Base-by-base conservation (phyloP, 2,797 vertebrate species). In the Phylloscopus collybita region DNA sequence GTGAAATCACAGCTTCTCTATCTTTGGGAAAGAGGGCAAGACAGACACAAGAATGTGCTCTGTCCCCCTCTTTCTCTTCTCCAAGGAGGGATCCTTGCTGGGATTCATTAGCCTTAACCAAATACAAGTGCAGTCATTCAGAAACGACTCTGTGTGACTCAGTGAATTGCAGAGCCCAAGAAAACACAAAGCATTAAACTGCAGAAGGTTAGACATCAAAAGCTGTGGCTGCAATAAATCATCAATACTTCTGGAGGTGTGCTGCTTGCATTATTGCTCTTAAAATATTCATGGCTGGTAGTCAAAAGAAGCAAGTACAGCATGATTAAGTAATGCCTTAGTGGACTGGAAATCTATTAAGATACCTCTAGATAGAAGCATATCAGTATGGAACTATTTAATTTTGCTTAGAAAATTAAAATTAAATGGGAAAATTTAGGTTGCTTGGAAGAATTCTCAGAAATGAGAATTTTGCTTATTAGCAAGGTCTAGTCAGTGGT, bases 221-320 rank as follows among this genome's bases (percentile, higher is more conserved):
- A 67, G 59, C 2, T 82, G 71, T 73, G 73, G 67, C 53, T 88
- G 25, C 53, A 84, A 50, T 42, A 71, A 83, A 13, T 5, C 14
- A 90, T 88, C 93, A 29, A 64, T 94, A 53, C 27, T 71, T 76
- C 57, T 71, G 51, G 61, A 92, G 67, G 79, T 80, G 54, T 86
- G 64, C 74, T 89, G 8, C 74, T 62, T 80, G 60, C 30, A 64
- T 92, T 64, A 80, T n/a, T 92, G 80, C 53, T 94, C 49, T 80
- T 91, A 69, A 95, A 94, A 93, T 90, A 92, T 79, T 95, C 67
- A 80, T 53, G 51, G 40, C 74, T 92, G 80, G n/a, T 36, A 80
- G 67, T 72, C 71, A 73, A 70, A 83, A 85, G 51, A 8, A 92
- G 75, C 64, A 82, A 90, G 64, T 56, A 42, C 44, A 88, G 71